These are phyloP conservation scores for Furnarius figulus DNA, from an alignment of 2,113 vertebrate species.

Conservation along the genomic window DNA sequence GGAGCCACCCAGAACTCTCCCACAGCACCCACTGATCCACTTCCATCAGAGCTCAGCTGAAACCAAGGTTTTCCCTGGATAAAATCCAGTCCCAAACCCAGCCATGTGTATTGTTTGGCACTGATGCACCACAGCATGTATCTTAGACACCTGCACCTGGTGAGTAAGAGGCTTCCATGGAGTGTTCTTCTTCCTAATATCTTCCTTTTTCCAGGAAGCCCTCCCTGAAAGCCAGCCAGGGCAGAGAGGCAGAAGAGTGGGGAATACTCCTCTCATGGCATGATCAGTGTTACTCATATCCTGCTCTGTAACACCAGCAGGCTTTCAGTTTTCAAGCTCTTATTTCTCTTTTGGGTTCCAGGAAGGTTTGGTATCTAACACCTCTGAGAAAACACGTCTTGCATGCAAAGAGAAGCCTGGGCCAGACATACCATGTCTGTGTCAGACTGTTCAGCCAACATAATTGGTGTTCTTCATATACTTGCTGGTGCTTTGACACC, in stretches of 20 bases:
- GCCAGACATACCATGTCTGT: neutral
- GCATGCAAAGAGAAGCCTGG: neutral
- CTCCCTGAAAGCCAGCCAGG: neutral
- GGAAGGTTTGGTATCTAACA: neutral
- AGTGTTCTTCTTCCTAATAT: neutral
- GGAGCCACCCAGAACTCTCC: neutral
- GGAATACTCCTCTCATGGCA: neutral
- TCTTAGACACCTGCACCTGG: neutral
- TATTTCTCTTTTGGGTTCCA: neutral
- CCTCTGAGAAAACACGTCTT: neutral
- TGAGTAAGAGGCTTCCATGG: neutral
- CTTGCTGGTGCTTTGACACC: neutral
- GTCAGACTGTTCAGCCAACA: neutral
- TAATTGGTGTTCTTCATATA: neutral
- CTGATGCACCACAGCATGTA: fast-evolving
- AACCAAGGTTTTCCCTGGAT: neutral
- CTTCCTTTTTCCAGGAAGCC: neutral
- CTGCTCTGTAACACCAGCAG: neutral
- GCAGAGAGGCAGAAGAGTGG: neutral
- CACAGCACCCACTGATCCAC: neutral
- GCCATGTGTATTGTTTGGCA: neutral
- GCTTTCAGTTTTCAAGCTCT: neutral
- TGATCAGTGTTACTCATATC: neutral
- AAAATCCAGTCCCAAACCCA: neutral
- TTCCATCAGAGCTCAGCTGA: neutral